Base-by-base conservation (phyloP, 2,113 vertebrate species). In the Plestiodon gilberti region DNA sequence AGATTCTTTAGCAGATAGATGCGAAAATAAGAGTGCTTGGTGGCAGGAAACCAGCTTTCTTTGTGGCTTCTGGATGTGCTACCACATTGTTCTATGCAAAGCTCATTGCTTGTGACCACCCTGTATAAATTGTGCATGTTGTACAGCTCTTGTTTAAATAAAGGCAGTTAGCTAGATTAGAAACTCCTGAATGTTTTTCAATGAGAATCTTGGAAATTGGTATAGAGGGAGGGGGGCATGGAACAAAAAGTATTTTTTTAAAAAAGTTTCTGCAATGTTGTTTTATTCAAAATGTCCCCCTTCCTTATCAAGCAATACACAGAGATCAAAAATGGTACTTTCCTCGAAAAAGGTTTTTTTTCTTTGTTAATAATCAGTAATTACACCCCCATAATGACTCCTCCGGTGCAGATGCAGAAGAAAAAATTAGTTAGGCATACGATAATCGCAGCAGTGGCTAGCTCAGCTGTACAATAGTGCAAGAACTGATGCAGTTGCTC, bases 331-430 rank as follows among this genome's bases (percentile, higher is more conserved):
- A 86, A 86, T 76, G n/a, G 25, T 87, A 65, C 85, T 82, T 59
- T 67, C 11, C 77, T 89, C 43, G 61, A 30, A 83, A 33, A 92
- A 81, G 14, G 30, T 1, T 30, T 69, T 84, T 84, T 33, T 6
- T 2, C 61, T 88, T 70, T 89, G 48, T 90, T 93, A 84, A 82
- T 73, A 85, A 91, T 93, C 67, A 1, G 91, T 91, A 90, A 92
- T 95, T 93, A 89, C 25, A 86, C 40, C 67, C 80, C 69, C 40
- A 0, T 91, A 74, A 92, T 4, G 10, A 84, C 61, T 81, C 76
- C 81, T 92, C 40, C 87, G 90, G 83, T 93, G 79, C 82, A 90
- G 92, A 82, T 84, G 59, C 84, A 87, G 90, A 93, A 94, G 91
- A 78, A 89, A 81, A 91, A 93, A 89, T 87, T 52, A 91, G 82